Percentiles rank a stretch among this genome's conserved stretches.
Evolutionary conservation across 2,888 invertebrate species (phyloP).

Genomic region (Ennomos quercinarius): DNA sequence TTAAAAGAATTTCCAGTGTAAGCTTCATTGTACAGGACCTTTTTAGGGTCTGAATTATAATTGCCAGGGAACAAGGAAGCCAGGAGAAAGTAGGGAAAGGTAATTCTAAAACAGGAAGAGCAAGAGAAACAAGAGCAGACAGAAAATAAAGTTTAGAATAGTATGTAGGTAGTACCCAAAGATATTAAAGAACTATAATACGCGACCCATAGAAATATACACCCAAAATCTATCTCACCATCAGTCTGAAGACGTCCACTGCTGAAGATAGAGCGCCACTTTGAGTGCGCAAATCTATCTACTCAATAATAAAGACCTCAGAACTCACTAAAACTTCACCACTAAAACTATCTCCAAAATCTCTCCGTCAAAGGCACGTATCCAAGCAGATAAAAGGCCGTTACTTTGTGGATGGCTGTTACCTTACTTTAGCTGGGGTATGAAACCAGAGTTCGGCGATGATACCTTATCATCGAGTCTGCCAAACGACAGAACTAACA

Average conservation of each 20-base stretch:
- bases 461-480: conserved; percentile 73
- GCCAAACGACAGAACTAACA: conserved; percentile 68
- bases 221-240: too few relatives aligned
- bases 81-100: too few relatives aligned
- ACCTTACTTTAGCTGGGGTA: conserved; percentile 45
- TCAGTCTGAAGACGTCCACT: too few relatives aligned
- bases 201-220: too few relatives aligned
- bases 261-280: too few relatives aligned
- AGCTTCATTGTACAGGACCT: conserved; percentile 6
- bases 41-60: conserved; percentile 13
- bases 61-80: neutral
- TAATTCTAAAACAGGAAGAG: too few relatives aligned
- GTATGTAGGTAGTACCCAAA: too few relatives aligned
- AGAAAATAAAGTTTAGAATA: too few relatives aligned
- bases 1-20: conserved; percentile 37
- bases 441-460: conserved; percentile 49
- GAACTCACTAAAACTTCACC: neutral
- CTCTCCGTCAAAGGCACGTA: conserved; percentile 27
- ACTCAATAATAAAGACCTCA: neutral
- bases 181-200: too few relatives aligned
- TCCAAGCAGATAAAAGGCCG: conserved; percentile 47
- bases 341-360: conserved; percentile 19
- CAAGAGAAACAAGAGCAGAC: too few relatives aligned
- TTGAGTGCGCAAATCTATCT: too few relatives aligned
- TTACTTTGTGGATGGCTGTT: conserved; percentile 31